Evolutionary conservation across 2,888 invertebrate genomes (phyloP), one percentile per base, ranked within the genome.

Genomic region (Coelinius sp.): DNA sequence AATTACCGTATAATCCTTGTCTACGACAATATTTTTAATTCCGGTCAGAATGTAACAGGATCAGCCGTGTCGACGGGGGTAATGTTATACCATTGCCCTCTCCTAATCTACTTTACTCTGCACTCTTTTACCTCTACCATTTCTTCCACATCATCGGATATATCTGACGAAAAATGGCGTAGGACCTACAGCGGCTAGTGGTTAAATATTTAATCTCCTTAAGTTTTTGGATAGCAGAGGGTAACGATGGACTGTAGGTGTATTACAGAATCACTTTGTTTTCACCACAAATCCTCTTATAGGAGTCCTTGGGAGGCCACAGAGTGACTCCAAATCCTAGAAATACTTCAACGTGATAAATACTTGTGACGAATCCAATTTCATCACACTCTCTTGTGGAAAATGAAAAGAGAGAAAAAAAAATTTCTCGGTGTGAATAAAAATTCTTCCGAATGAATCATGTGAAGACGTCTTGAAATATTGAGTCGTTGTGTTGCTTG

Each of bases 1-100:
- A 84, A 83, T 84, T 85, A 84, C 82, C 81, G 68, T 81, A 80
- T 85, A 84, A 86, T 84, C 83, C 83, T 46, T 79, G 66, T 82
- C 82, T 38, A 84, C 82, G 85, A 84, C 83, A 86, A 86, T 85
- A 86, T 86, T 85, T 85, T 86, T 86, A 84, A 85, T 86, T 84
- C 80, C 80, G 70, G 81, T 77, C 82, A 81, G 83, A 79, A 83
- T 83, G 85, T 85, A 86, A 85, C 83, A 85, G 84, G 85, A 86
- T 86, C 80, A 84, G 79, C 75, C 24, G 75, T 75, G 78, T 79
- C 76, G 75, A 49, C 70, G 72, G 76, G 59, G 80, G 85, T 86
- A 85, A 86, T 85, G 84, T 84, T 85, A 86, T 84, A 86, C 82
- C 71, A 70, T 52, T 53, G 44, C 59, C 70, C 71, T 77, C 76